A percentile compares a stretch with the other conserved stretches of the same genome.
phyloP scores from a whole-genome alignment of 2,797 vertebrate species.

The Hybognathus amarus region DNA sequence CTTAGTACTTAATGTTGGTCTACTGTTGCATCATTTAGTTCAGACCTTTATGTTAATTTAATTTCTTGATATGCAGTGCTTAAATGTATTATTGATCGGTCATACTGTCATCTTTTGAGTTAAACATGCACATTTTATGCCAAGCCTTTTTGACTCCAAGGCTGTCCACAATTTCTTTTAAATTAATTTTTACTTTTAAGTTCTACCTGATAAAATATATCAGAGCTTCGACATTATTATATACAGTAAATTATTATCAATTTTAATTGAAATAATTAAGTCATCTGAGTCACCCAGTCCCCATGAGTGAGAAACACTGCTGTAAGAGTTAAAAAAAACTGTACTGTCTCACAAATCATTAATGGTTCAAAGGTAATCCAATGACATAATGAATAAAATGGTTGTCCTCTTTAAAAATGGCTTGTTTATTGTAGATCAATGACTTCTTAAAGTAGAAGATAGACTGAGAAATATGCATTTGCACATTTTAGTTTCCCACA shows the following conservation, averaged over 20 bases:
- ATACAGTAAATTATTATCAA: neutral
- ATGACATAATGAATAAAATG: slow-evolving; percentile 67
- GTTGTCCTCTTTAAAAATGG: neutral
- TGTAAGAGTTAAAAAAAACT: slow-evolving; percentile 21
- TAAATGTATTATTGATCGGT: neutral
- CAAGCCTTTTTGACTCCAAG: neutral
- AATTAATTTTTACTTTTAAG: neutral
- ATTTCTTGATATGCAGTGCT: neutral
- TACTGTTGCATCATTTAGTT: neutral
- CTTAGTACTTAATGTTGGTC: neutral
- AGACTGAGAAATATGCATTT: neutral
- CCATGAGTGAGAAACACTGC: neutral
- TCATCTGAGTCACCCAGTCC: neutral
- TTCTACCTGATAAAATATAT: neutral
- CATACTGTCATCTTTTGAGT: slow-evolving; percentile 17
- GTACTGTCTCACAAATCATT: slow-evolving; percentile 20
- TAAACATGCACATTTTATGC: neutral
- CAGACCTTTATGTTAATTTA: neutral
- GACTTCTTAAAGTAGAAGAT: neutral
- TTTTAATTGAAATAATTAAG: neutral
- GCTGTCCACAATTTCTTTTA: neutral
- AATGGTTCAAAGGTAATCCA: slow-evolving; percentile 39
- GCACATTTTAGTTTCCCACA: neutral
- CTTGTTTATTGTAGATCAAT: neutral
- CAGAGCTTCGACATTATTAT: neutral